Evolutionary conservation across 2,113 vertebrate species (phyloP).

Genomic region (Suricata suricatta): DNA sequence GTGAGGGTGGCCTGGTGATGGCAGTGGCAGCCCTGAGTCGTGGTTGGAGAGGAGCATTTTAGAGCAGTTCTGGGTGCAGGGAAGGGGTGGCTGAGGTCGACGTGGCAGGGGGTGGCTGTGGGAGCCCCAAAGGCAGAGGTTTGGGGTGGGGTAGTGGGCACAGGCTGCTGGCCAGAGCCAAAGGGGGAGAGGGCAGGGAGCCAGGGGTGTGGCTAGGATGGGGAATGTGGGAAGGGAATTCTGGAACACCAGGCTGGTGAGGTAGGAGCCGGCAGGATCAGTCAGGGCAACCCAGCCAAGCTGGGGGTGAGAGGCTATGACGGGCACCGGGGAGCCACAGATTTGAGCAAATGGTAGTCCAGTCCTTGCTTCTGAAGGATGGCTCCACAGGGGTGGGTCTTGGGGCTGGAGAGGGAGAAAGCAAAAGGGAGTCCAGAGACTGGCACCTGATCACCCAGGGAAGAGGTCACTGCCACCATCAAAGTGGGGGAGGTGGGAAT

Average conservation of each 20-base stretch:
- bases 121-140: background rate
- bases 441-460: rapidly evolving
- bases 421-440: background rate
- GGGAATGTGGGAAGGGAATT: background rate
- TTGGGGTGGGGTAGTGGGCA: background rate
- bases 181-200: too few species aligned
- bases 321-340: background rate
- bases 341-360: background rate
- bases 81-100: background rate
- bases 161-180: background rate
- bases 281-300: background rate
- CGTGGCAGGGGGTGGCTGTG: background rate
- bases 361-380: background rate
- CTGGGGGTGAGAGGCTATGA: background rate
- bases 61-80: background rate
- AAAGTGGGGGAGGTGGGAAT: background rate
- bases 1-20: background rate
- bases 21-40: background rate
- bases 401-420: background rate
- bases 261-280: background rate
- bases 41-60: background rate
- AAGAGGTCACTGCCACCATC: background rate
- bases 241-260: background rate
- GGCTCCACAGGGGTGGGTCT: background rate
- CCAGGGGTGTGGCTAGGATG: too few species aligned